These are phyloP conservation scores for Bhutanitis thaidina DNA, from an alignment of 2,888 invertebrate species.

Conservation along the genomic window DNA sequence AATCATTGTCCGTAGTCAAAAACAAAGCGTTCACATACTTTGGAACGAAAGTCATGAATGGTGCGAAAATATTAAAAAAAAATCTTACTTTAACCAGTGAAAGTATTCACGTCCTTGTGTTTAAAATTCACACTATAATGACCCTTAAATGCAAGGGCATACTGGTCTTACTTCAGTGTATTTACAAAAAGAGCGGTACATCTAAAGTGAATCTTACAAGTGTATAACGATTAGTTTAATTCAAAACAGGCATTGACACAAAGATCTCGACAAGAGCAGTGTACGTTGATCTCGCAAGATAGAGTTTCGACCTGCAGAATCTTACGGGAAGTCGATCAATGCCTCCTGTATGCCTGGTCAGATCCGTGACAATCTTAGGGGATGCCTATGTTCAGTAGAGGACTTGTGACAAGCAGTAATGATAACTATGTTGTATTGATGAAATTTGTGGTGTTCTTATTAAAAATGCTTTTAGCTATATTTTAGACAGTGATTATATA, in stretches of 20 bases:
- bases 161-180: not conserved
- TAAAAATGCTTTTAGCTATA: no score
- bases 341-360: no score
- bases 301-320: no score
- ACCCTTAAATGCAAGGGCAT: not conserved
- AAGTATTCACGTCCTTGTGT: slow-evolving; percentile 17
- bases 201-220: not conserved
- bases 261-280: no score
- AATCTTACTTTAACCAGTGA: slow-evolving; percentile 12
- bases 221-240: not conserved
- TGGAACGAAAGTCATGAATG: slow-evolving; percentile 19
- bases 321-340: no score
- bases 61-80: slow-evolving; percentile 14
- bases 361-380: no score
- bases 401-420: no score
- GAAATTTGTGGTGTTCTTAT: no score
- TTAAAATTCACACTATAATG: slow-evolving; percentile 1
- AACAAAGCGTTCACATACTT: slow-evolving; percentile 21
- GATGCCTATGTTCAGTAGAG: no score
- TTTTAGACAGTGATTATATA: no score
- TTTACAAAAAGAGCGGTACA: not conserved
- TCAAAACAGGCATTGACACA: not conserved
- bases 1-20: slow-evolving; percentile 13
- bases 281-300: no score
- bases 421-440: no score